Evolutionary conservation across 2,797 vertebrate genomes (phyloP).

Genomic region (Anolis apletophallus): DNA sequence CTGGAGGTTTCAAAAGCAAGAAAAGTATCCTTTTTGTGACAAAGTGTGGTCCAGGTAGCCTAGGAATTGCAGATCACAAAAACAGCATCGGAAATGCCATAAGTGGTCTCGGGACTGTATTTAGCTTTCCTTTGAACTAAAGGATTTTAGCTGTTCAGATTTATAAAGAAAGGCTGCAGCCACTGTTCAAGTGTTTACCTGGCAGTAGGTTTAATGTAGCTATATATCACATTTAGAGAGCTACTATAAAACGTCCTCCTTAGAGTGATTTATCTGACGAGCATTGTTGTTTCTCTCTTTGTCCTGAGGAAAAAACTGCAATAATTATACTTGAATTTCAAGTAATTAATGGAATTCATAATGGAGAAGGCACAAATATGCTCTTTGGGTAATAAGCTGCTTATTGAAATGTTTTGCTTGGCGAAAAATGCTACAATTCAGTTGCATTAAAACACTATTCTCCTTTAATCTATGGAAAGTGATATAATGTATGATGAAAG

Average conservation of each 20-base stretch:
- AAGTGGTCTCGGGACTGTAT: not conserved
- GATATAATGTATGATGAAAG: slow-evolving; percentile 57
- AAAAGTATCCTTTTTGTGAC: too few relatives aligned
- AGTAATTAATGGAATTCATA: slow-evolving; percentile 28
- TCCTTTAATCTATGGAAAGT: slow-evolving; percentile 61
- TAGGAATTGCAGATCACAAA: too few relatives aligned
- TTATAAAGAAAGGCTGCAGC: not conserved
- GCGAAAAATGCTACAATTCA: slow-evolving; percentile 23
- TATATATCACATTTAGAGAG: not conserved
- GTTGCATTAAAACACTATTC: slow-evolving; percentile 51
- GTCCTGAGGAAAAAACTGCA: not conserved
- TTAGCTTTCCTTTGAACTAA: not conserved
- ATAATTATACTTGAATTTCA: not conserved
- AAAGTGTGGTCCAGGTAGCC: too few relatives aligned
- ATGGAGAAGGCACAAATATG: not conserved
- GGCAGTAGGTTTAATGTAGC: not conserved
- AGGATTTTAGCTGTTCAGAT: not conserved
- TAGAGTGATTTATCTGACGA: not conserved
- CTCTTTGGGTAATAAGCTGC: slow-evolving; percentile 2
- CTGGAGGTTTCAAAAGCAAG: too few relatives aligned
- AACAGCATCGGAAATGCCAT: too few relatives aligned
- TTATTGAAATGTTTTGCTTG: slow-evolving; percentile 17
- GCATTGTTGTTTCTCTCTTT: not conserved
- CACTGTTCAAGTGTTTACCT: not conserved
- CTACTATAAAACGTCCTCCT: not conserved